These are phyloP conservation scores for Stigmatopora argus DNA, from an alignment of 2,113 vertebrate genomes.

Conservation along the genomic window DNA sequence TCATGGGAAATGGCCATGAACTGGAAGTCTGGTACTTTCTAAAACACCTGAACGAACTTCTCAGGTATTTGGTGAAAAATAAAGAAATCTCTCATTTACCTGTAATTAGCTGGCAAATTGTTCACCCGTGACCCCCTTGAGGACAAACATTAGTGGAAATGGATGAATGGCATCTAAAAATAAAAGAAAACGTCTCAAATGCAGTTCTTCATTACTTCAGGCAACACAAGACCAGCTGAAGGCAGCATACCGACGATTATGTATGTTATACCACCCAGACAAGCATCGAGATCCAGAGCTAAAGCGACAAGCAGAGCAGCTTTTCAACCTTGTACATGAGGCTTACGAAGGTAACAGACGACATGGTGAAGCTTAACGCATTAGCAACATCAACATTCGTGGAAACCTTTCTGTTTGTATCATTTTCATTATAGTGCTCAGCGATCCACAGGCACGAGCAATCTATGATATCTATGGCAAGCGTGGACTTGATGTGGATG, in stretches of 20 bases:
- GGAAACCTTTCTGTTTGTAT: constrained; percentile 3
- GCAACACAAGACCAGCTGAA: constrained; percentile 94
- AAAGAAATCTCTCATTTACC: too few species aligned
- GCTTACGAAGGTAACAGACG: constrained; percentile 88
- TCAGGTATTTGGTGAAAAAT: too few species aligned
- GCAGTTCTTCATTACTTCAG: constrained; percentile 50
- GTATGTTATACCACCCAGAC: constrained; percentile 97
- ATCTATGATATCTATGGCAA: constrained; percentile 99
- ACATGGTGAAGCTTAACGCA: not conserved
- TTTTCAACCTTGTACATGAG: constrained; percentile 94
- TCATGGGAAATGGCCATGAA: too few species aligned
- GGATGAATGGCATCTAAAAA: too few species aligned
- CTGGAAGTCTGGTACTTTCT: too few species aligned
- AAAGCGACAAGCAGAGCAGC: constrained; percentile 85
- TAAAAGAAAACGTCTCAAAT: too few species aligned
- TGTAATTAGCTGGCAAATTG: too few species aligned
- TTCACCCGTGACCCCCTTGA: too few species aligned
- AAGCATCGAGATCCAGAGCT: constrained; percentile 96
- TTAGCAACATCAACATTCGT: not conserved
- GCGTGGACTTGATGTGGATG: constrained; percentile 94
- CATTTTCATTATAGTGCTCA: constrained; percentile 76
- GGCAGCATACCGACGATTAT: constrained; percentile 88
- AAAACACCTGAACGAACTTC: too few species aligned
- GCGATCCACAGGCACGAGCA: constrained; percentile 91
- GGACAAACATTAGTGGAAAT: too few species aligned